Base-by-base conservation (phyloP, 1,140 invertebrate species). In the Planococcus citri region DNA sequence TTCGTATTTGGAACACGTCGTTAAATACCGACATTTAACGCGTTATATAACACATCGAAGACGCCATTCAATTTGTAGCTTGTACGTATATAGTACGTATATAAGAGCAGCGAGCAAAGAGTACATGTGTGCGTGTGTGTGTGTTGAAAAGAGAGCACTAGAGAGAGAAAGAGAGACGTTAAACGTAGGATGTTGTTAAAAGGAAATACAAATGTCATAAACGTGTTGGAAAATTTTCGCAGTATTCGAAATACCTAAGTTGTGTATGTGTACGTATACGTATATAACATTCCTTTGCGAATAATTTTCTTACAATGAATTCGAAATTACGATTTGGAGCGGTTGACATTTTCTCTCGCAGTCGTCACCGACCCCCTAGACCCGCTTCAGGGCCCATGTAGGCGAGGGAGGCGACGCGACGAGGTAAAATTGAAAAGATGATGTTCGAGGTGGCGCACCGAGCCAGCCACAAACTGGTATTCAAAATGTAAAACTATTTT, bases 291-390 rank as follows among this genome's bases (percentile, higher is more conserved):
- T 51, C 41, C 41, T 51, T 51, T 6, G 41, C 41, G 41, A 51
- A 51, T 51, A 51, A 51, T 51, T 51, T 51, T 51, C 41, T 51
- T 51, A 51, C 41, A 51, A 51, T 51, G 41, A 51, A 51, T 51
- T 51, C 12, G 41, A 51, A 51, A 51, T 51, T 51, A 20, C 41
- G 41, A 51, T 51, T 51, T 17, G 41, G n/a, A 12, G 12, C 29
- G 41, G 41, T 51, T 51, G 41, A 51, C 41, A 17, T 51, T 51
- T 51, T n/a, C n/a, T n/a, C n/a, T n/a, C n/a, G n/a, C n/a, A n/a
- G n/a, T n/a, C n/a, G n/a, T n/a, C n/a, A n/a, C n/a, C n/a, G n/a
- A n/a, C n/a, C n/a, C n/a, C n/a, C n/a, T n/a, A n/a, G n/a, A n/a
- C n/a, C n/a, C n/a, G n/a, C n/a, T n/a, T n/a, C n/a, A n/a, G n/a